These are phyloP conservation scores for Chloroclysta siterata DNA, from an alignment of 2,888 invertebrate genomes.

Conservation along the genomic window DNA sequence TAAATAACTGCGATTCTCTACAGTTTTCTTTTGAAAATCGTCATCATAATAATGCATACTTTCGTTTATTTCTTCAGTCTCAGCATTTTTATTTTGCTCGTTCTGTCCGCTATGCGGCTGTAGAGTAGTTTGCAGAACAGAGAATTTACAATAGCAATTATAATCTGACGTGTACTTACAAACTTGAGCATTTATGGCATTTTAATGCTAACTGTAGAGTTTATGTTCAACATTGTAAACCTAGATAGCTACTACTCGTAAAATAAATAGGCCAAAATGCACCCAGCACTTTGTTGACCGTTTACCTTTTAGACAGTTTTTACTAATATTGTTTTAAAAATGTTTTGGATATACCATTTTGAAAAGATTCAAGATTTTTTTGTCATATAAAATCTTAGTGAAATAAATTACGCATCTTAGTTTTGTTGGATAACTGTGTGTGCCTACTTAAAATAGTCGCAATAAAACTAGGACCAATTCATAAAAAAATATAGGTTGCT, in stretches of 20 bases:
- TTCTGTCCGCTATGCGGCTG: conserved; percentile 61
- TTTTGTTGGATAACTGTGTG: too few species aligned
- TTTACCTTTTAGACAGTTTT: too few species aligned
- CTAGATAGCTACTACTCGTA: background rate
- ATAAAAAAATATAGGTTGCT: too few species aligned
- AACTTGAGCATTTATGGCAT: background rate
- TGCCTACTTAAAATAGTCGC: too few species aligned
- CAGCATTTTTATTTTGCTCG: conserved; percentile 76
- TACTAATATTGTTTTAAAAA: too few species aligned
- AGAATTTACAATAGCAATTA: conserved; percentile 4
- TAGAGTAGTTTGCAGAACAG: conserved; percentile 45
- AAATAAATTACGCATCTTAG: too few species aligned
- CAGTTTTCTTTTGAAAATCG: conserved; percentile 62
- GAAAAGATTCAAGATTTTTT: too few species aligned
- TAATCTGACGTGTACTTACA: background rate
- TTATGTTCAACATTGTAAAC: background rate
- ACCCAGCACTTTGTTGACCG: too few species aligned
- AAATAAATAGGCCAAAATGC: background rate
- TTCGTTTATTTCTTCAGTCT: conserved; percentile 79
- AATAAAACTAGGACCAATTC: too few species aligned
- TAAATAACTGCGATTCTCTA: conserved; percentile 46
- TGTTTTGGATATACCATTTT: too few species aligned
- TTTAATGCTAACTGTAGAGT: background rate
- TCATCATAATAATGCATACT: conserved; percentile 83
- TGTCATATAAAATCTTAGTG: too few species aligned